Evolutionary conservation across 2,113 vertebrate species (phyloP).

Genomic region (Egretta garzetta): DNA sequence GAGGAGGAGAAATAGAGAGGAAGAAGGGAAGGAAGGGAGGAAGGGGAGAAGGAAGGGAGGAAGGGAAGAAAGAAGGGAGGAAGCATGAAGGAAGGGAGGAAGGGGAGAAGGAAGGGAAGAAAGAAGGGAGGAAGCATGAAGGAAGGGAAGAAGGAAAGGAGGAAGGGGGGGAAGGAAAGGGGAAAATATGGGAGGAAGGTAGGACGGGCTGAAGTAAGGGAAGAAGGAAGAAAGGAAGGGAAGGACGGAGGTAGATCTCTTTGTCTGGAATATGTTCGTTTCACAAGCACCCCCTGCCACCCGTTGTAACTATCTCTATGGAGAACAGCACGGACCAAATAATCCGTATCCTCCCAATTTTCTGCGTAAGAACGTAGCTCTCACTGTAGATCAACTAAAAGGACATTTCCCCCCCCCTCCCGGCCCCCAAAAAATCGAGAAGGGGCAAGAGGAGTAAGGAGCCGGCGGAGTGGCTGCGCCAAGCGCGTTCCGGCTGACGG

Average conservation of each 20-base stretch:
- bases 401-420: background rate
- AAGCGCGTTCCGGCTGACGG: rapidly evolving
- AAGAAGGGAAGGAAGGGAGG: no score
- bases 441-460: background rate
- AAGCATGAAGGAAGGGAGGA: no score
- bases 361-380: background rate
- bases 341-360: background rate
- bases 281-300: no score
- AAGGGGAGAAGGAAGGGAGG: background rate
- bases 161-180: no score
- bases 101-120: background rate
- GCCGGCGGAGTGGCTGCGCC: background rate
- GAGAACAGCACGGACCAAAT: background rate
- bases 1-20: no score
- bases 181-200: no score
- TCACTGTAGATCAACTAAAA: background rate
- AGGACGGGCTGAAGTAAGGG: background rate
- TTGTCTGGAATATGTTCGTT: background rate
- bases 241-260: background rate
- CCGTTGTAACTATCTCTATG: background rate
- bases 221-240: background rate
- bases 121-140: background rate
- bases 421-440: rapidly evolving
- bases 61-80: background rate
- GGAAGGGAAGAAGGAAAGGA: background rate